Evolutionary conservation across 1,140 invertebrate species (phyloP), one percentile per base, ranked within the genome.

Genomic region (Drosophila repleta): DNA sequence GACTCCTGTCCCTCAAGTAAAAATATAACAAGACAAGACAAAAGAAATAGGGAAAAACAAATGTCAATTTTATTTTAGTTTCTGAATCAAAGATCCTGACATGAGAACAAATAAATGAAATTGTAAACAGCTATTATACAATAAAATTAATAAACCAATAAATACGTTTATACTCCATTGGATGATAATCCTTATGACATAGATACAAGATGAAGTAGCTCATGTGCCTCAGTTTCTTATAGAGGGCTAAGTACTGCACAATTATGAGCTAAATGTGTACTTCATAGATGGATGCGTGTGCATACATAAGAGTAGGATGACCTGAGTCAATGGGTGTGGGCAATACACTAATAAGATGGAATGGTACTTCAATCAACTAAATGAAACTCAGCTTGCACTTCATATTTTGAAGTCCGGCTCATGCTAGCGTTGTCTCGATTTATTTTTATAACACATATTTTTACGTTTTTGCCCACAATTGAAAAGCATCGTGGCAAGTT

Each of bases 91-190:
- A 11, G 10, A 35, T 24, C 57, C 39, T 11, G 26, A 70, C 35
- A 57, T 65, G 61, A 56, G 45, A 70, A 51, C 26, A 55, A 17
- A 21, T 11, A 41, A 57, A n/a, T 15, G 37, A 24, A 64, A 64
- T 57, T 71, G 52, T 71, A 65, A 65, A 57, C 62, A 57, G n/a
- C 20, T 41, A 48, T 57, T 56, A 51, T 57, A 51, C 45, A 70
- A 71, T 71, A 71, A 68, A 68, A 52, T 10, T 45, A 37, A 68
- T 48, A 61, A 61, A 51, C 29, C 29, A 51, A 66, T n/a, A 46
- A 11, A 67, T 13, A 52, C 3, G 26, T n/a, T 4, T 24, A 20
- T 11, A 5, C 18, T 43, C 7, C 17, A 8, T 18, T 43, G 5
- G 4, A 41, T n/a, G n/a, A 41, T 17, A 41, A n/a, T 5, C 37